phyloP scores from a whole-genome alignment of 2,113 vertebrate genomes.

The Hippotragus niger region DNA sequence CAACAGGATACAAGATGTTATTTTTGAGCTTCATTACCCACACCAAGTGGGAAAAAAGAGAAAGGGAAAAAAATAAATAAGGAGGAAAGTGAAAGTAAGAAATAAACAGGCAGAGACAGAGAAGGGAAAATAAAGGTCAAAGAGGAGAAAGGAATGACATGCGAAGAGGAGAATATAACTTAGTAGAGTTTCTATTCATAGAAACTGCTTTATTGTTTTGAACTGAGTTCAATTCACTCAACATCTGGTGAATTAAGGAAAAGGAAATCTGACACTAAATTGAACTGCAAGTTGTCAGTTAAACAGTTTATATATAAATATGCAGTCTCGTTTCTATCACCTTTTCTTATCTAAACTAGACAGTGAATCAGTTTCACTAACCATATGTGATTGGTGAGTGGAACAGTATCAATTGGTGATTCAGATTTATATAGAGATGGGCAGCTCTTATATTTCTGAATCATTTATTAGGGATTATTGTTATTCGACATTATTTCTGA shows the following conservation, averaged over 20 bases:
- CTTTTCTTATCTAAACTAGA: slow-evolving; percentile 28
- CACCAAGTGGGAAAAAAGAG: slow-evolving; percentile 32
- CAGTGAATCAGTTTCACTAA: slow-evolving; percentile 47
- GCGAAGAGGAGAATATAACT: neutral
- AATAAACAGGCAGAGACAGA: neutral
- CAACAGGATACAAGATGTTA: slow-evolving; percentile 75
- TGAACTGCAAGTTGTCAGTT: slow-evolving; percentile 37
- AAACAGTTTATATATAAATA: slow-evolving; percentile 38
- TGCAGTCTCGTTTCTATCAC: slow-evolving; percentile 19
- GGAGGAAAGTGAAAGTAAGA: slow-evolving; percentile 53
- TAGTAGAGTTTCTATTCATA: neutral
- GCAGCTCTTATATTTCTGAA: slow-evolving; percentile 54
- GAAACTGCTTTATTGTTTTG: slow-evolving; percentile 42
- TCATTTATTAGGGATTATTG: slow-evolving; percentile 60
- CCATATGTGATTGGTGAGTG: slow-evolving; percentile 23
- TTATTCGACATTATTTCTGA: slow-evolving; percentile 58
- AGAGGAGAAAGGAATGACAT: neutral
- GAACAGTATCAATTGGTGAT: slow-evolving; percentile 40
- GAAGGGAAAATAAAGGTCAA: neutral
- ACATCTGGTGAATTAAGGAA: slow-evolving; percentile 44
- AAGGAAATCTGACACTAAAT: slow-evolving; percentile 27
- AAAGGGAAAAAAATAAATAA: slow-evolving; percentile 17
- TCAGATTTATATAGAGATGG: slow-evolving; percentile 48
- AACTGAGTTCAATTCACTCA: slow-evolving; percentile 14
- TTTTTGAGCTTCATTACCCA: slow-evolving; percentile 75